Base-by-base conservation (phyloP, 2,113 vertebrate genomes). In the Peromyscus polionotus region DNA sequence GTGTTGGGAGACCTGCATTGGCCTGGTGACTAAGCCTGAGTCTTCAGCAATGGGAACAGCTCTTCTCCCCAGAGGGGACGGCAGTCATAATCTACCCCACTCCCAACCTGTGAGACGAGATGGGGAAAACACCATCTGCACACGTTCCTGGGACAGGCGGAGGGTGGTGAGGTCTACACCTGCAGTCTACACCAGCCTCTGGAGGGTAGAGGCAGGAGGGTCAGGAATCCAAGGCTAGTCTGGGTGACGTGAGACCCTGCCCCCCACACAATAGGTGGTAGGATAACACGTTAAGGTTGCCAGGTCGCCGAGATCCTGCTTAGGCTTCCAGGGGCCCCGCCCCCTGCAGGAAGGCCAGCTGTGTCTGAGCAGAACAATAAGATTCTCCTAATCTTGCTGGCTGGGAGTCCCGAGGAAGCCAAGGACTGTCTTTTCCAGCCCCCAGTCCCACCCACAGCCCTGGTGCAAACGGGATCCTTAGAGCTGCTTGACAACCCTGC, bases 1-100 rank as follows among this genome's bases (percentile, higher is more conserved):
- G 93, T 83, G 93, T 88, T 7, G 2, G 84, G 86, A 95, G 65
- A 83, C 67, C 48, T 77, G 19, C 70, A 86, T 89, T 95, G 85
- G 93, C 59, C 73, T 11, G 14, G 67, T 96, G 97, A 97, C 90
- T 96, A 95, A 97, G 77, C 76, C 48, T 85, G 88, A 94, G 63
- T 89, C 20, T 19, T 76, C 22, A 57, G 90, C 79, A 87, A 31
- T 91, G 85, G 93, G 93, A 95, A 91, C 24, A 22, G 63, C 65
- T 94, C 1, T 87, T 95, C 91, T 89, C 86, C 75, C 0, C 1
- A 94, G 79, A 83, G 79, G 73, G 70, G 91, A 45, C 61, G 77
- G 45, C 61, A 26, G 67, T 48, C 45, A 59, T 42, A 61, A 45
- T 14, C 48, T 4, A 28, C 26, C 5, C 80, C 26, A 4, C 68